Conservation (phyloP, 2,888 invertebrate species). For the Polymixis flavicincta region DNA sequence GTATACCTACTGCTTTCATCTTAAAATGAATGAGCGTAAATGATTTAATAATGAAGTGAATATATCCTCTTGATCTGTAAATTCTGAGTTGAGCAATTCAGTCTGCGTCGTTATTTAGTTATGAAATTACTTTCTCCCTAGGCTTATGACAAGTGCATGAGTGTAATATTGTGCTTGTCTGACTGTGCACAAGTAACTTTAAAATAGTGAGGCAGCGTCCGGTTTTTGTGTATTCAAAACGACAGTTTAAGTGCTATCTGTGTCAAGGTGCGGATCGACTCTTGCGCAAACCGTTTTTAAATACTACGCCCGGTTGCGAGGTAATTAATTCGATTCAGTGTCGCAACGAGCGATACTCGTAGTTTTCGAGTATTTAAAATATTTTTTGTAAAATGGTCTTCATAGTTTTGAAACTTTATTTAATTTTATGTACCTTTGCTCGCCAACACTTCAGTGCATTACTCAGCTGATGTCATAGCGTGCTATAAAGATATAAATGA, state of each 20-base stretch:
- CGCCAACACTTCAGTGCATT: slow-evolving; percentile 36
- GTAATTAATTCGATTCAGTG: slow-evolving; percentile 90
- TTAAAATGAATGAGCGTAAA: background rate
- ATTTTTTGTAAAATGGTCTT: slow-evolving; percentile 63
- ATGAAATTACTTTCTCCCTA: slow-evolving; percentile 36
- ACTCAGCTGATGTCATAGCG: slow-evolving; percentile 62
- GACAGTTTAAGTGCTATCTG: slow-evolving; percentile 88
- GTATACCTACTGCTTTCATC: background rate
- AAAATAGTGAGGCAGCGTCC: slow-evolving; percentile 87
- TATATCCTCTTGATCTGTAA: slow-evolving; percentile 13
- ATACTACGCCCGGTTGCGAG: slow-evolving; percentile 89
- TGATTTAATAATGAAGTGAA: background rate
- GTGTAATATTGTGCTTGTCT: slow-evolving; percentile 36
- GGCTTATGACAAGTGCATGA: slow-evolving; percentile 38
- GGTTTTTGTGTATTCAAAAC: slow-evolving; percentile 91
- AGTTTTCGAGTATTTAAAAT: slow-evolving; percentile 80
- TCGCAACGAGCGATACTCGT: slow-evolving; percentile 87
- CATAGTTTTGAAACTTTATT: slow-evolving; percentile 55
- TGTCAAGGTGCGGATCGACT: slow-evolving; percentile 90
- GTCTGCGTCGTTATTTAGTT: slow-evolving; percentile 20
- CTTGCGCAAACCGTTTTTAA: slow-evolving; percentile 90
- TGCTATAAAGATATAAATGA: slow-evolving; percentile 50
- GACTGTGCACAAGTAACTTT: slow-evolving; percentile 68
- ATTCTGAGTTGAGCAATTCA: slow-evolving; percentile 11
- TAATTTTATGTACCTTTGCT: slow-evolving; percentile 23